Base-by-base conservation (phyloP, 2,113 vertebrate genomes). In the Chauna torquata region DNA sequence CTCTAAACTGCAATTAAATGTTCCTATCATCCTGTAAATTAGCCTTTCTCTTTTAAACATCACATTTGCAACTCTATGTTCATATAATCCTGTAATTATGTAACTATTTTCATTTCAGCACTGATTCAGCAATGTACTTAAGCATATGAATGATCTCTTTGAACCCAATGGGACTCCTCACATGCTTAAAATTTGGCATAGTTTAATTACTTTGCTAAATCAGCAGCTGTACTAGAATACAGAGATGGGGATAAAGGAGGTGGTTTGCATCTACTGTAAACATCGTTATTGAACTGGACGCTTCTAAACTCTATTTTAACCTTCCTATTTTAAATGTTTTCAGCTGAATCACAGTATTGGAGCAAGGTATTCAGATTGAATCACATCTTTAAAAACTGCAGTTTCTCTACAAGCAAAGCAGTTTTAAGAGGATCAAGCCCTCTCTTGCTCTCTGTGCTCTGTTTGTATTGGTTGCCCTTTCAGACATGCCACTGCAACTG, bases 21-120 rank as follows among this genome's bases (percentile, higher is more conserved):
- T 95, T 96, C 96, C 85, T 79, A 72, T 84, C 90, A 90, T 79
- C 85, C 82, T 96, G 82, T 91, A 93, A 96, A 97, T 93, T 94
- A 88, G 87, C 75, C 66, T 92, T 94, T 96, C 83, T 91, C 90
- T 94, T 91, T 82, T 88, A 90, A 93, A 93, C 79, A 87, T 88
- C 78, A 38, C 66, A 76, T 92, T 96, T 94, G 74, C 79, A 93
- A 72, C 88, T 93, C 90, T 81, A 6, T 88, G 80, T 88, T 91
- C 76, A 69, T 94, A 91, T 83, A 91, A 84, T 91, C 82, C 92
- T 93, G 82, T 85, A 95, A 96, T 91, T 95, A 88, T 92, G 82
- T 93, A 95, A 83, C 94, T 95, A 71, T 96, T 97, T 94, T 96
- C 45, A 93, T 88, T 96, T 72, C 89, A 86, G 72, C 83, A 90